Evolutionary conservation across 1,140 invertebrate species (phyloP).

Genomic region (Dreissena rostriformis): DNA sequence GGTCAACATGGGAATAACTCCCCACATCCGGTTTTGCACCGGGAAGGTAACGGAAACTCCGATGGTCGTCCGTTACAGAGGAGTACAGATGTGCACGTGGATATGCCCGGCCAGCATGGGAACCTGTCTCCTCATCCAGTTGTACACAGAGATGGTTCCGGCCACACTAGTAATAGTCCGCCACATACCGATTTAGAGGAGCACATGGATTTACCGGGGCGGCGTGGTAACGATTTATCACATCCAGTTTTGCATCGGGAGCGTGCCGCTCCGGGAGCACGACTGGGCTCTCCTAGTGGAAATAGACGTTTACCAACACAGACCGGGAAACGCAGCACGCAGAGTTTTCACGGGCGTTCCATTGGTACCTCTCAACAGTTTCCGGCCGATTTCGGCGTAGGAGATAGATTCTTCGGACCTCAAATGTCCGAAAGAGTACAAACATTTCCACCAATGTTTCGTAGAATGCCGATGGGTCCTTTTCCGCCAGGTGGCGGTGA

Average conservation of each 20-base stretch:
- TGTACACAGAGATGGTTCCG: not conserved
- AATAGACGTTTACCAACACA: too few relatives aligned
- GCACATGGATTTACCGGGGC: constrained; percentile 29
- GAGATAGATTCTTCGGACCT: too few relatives aligned
- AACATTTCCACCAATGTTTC: too few relatives aligned
- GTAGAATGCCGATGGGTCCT: too few relatives aligned
- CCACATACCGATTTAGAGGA: not conserved
- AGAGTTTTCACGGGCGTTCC: too few relatives aligned
- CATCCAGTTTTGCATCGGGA: constrained; percentile 15
- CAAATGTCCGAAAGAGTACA: too few relatives aligned
- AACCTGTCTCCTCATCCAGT: constrained; percentile 19
- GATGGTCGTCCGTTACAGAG: not conserved
- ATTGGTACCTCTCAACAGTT: too few relatives aligned
- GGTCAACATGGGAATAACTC: constrained; percentile 24
- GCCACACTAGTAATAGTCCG: too few relatives aligned
- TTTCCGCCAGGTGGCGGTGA: too few relatives aligned
- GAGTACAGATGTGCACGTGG: not conserved
- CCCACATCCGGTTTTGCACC: not conserved
- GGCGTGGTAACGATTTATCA: constrained; percentile 16
- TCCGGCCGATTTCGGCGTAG: too few relatives aligned
- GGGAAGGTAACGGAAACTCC: not conserved
- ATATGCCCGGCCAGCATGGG: not conserved
- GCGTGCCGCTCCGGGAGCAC: not conserved
- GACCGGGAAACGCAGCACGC: too few relatives aligned
- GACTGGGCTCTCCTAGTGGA: too few relatives aligned